Percentiles rank a stretch among this genome's conserved stretches.
Evolutionary conservation across 2,113 vertebrate genomes (phyloP).

Genomic region (Ctenomys sociabilis): DNA sequence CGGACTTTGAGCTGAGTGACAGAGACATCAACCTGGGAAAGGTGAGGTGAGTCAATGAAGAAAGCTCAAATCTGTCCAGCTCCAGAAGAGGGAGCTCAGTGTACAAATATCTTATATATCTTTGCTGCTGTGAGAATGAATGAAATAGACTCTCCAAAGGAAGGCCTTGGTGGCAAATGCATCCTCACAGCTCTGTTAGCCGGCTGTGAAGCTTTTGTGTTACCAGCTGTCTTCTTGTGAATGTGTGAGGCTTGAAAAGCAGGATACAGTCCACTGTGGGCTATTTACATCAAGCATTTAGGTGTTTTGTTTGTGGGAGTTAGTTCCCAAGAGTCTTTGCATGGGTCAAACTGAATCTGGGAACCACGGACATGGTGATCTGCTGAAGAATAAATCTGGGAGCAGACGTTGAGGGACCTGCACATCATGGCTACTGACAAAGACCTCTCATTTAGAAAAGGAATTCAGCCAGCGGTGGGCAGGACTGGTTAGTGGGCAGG

Average conservation of each 20-base stretch:
- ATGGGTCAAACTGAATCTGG: conserved; percentile 10
- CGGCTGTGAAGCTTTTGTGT: neutral
- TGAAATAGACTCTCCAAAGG: neutral
- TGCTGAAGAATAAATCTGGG: neutral
- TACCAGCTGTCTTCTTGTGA: neutral
- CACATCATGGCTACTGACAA: neutral
- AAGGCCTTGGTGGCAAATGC: neutral
- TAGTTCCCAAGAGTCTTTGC: neutral
- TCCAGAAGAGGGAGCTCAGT: neutral
- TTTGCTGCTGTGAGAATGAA: neutral
- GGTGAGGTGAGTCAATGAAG: neutral
- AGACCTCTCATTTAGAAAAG: neutral
- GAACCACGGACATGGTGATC: neutral
- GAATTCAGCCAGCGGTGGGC: neutral
- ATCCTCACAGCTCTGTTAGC: neutral
- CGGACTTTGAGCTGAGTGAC: neutral
- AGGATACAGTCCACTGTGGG: neutral
- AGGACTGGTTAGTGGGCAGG: neutral
- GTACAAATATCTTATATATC: neutral
- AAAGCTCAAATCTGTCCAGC: neutral
- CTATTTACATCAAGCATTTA: neutral
- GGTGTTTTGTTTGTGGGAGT: neutral
- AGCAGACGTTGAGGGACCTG: neutral
- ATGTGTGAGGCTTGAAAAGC: neutral
- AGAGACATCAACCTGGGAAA: neutral